Evolutionary conservation across 2,113 vertebrate species (phyloP), one percentile per base, ranked within the genome.

Genomic region (Tachysurus vachellii): DNA sequence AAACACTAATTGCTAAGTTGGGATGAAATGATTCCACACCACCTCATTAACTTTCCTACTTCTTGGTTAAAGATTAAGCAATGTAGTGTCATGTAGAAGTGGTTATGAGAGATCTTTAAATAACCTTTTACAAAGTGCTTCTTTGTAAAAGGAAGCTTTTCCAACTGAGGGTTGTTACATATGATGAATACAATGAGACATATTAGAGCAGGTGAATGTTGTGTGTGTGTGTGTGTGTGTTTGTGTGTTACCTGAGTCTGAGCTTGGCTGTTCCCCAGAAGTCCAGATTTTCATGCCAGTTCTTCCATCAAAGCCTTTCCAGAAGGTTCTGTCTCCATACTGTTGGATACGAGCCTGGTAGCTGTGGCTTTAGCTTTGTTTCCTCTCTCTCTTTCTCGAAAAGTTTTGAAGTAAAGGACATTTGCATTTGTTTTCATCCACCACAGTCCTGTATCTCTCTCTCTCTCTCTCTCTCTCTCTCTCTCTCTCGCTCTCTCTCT

Each of bases 1-100:
- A 71, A 62, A 44, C 26, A 5, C 21, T 68, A 86, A 80, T 86
- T 54, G 76, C 50, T 86, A 56, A 86, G 50, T 68, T 26, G n/a
- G 76, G 31, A 86, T 80, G 75, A 86, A 86, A 80, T 56, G 85
- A 86, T 56, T 79, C 75, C 2, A 47, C 42, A 80, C 76, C 75
- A 54, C 62, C 59, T 54, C 75, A 80, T 80, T 80, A 86, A 80
- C 75, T 85, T 73, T 59, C 19, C 61, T 54, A 21, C 62, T 68
- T 54, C 79, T 84, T 4, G 28, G 19, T 84, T 73, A 56, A 71
- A 66, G 50, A 71, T 84, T 84, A 71, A 73, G 31, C 44, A 0
- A 36, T 59, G 50, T 57, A 36, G 10, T 83, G 64, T 68, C 82
- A 83, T 5, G n/a, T 42, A 42, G 66, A 56, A 71, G 19, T 66